Evolutionary conservation across 2,888 invertebrate genomes (phyloP).

Genomic region (Sinelater perroti): DNA sequence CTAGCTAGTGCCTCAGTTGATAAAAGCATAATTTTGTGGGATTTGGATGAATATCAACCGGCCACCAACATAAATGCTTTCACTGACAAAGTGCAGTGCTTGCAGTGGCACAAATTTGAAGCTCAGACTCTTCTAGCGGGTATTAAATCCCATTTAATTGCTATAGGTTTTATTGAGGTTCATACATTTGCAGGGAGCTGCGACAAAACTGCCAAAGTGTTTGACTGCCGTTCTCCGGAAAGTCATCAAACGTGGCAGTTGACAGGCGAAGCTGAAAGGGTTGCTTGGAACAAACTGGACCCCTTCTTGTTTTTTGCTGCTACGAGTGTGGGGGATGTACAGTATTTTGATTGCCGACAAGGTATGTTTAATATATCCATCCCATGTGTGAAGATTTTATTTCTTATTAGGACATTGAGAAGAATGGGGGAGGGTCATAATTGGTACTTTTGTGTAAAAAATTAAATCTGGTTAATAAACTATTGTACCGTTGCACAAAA

Average conservation of each 20-base stretch:
- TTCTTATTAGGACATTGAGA: too few species aligned
- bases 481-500: too few species aligned
- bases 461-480: too few species aligned
- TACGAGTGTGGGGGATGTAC: constrained; percentile 72
- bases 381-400: too few species aligned
- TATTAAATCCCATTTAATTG: too few species aligned
- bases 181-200: constrained; percentile 70
- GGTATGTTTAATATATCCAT: too few species aligned
- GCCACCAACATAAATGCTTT: constrained; percentile 79
- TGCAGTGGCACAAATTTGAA: constrained; percentile 86
- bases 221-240: constrained; percentile 77
- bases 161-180: too few species aligned
- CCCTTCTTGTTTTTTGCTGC: constrained; percentile 79
- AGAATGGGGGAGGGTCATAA: too few species aligned
- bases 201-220: constrained; percentile 80
- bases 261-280: constrained; percentile 84
- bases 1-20: constrained; percentile 95
- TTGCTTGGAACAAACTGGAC: constrained; percentile 83
- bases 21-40: constrained; percentile 88
- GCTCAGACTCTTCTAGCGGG: constrained; percentile 79
- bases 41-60: constrained; percentile 81
- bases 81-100: constrained; percentile 82
- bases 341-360: constrained; percentile 78
- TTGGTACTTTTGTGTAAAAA: too few species aligned
- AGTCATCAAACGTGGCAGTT: constrained; percentile 76